These are phyloP conservation scores for Menidia menidia DNA, from an alignment of 2,797 vertebrate genomes.

Conservation along the genomic window DNA sequence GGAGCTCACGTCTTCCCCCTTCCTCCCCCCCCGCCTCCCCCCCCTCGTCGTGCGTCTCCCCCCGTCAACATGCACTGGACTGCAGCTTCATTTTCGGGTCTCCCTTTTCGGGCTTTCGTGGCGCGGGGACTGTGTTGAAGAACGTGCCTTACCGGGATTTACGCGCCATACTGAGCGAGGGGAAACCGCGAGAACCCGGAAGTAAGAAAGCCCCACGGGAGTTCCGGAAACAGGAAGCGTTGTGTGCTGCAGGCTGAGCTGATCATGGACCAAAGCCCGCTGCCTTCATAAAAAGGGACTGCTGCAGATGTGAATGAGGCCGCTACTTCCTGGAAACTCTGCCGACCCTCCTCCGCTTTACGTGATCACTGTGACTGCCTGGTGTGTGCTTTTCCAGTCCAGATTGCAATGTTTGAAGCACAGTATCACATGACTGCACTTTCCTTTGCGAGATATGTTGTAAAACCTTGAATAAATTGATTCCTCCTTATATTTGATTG, in stretches of 20 bases:
- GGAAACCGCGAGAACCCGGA: slow-evolving; percentile 26
- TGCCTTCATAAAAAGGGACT: slow-evolving; percentile 32
- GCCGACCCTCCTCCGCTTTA: neutral
- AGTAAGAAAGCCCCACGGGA: slow-evolving; percentile 43
- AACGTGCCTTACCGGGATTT: slow-evolving; percentile 64
- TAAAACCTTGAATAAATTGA: slow-evolving; percentile 42
- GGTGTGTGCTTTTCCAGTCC: neutral
- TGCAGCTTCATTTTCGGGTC: neutral
- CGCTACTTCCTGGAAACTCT: neutral
- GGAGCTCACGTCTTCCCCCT: too few relatives aligned
- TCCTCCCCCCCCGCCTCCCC: too few relatives aligned
- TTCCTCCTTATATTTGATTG: neutral
- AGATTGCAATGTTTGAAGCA: slow-evolving; percentile 19
- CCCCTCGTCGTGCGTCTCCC: neutral
- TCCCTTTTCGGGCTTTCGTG: slow-evolving; percentile 1
- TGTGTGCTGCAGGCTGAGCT: slow-evolving; percentile 14
- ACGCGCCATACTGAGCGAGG: neutral
- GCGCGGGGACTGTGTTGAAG: slow-evolving; percentile 7
- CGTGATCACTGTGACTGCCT: slow-evolving; percentile 22
- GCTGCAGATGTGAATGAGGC: slow-evolving; percentile 9
- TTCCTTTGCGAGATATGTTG: slow-evolving; percentile 3
- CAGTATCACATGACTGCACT: neutral
- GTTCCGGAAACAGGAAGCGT: slow-evolving; percentile 35
- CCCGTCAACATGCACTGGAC: slow-evolving; percentile 5
- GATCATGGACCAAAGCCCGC: slow-evolving; percentile 36